phyloP scores from a whole-genome alignment of 2,888 invertebrate genomes.

The Drosophila mercatorum region DNA sequence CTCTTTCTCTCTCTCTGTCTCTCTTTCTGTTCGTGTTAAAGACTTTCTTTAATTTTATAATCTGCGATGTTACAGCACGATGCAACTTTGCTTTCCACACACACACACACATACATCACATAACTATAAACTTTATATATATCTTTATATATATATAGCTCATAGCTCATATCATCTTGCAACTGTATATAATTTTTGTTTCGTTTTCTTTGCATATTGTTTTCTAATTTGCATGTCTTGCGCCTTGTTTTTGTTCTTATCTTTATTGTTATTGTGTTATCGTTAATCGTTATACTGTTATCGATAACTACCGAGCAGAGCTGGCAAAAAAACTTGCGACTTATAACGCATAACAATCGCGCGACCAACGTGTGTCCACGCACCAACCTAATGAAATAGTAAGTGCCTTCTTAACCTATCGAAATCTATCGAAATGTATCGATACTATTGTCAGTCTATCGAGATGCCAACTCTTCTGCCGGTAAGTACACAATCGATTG shows the following conservation, averaged over 20 bases:
- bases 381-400: slow-evolving; percentile 99
- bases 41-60: slow-evolving; percentile 3
- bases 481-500: slow-evolving; percentile 17
- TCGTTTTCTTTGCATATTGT: slow-evolving; percentile 39
- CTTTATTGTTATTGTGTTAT: slow-evolving; percentile 28
- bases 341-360: slow-evolving; percentile 98
- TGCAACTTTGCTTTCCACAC: slow-evolving; percentile 24
- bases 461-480: not conserved
- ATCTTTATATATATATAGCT: slow-evolving; percentile 6
- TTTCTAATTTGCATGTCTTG: slow-evolving; percentile 61
- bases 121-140: not conserved
- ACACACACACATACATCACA: slow-evolving; percentile 1
- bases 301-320: slow-evolving; percentile 86
- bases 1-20: slow-evolving; percentile 7
- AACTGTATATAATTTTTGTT: slow-evolving; percentile 39
- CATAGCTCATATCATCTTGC: not conserved
- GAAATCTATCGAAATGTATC: slow-evolving; percentile 12
- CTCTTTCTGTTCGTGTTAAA: slow-evolving; percentile 13
- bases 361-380: slow-evolving; percentile 97
- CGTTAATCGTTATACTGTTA: slow-evolving; percentile 22
- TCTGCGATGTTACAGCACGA: slow-evolving; percentile 18
- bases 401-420: slow-evolving; percentile 85
- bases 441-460: not conserved
- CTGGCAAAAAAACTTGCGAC: slow-evolving; percentile 96
- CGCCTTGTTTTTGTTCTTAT: slow-evolving; percentile 40